Percentiles rank a stretch among this genome's conserved stretches.
Conservation (phyloP, 2,113 vertebrate species). For the Bettongia penicillata region DNA sequence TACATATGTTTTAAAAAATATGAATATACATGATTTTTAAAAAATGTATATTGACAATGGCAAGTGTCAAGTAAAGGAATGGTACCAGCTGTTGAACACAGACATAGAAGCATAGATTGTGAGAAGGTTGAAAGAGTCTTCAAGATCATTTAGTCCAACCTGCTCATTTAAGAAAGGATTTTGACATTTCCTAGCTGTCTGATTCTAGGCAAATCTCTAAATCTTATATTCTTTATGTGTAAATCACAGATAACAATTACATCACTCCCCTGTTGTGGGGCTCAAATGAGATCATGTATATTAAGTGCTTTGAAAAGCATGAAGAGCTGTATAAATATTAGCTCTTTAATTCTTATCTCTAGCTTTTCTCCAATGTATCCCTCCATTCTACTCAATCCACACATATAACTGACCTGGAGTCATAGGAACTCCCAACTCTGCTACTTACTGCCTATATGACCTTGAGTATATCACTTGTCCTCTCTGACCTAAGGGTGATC, state of each 20-base stretch:
- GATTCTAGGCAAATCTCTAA: not conserved
- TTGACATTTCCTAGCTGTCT: not conserved
- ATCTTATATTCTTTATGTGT: not conserved
- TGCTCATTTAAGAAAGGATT: not conserved
- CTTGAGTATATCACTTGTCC: not conserved
- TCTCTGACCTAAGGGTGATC: not conserved
- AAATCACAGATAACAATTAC: not conserved
- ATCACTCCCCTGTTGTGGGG: not conserved
- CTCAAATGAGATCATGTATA: not conserved
- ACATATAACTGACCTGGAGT: not conserved
- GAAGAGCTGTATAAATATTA: not conserved
- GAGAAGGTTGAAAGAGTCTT: not conserved
- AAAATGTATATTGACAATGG: conserved; percentile 40
- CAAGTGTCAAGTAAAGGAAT: not conserved
- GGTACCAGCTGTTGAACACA: too few relatives aligned
- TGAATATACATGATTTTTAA: conserved; percentile 77
- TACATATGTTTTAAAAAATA: conserved; percentile 82
- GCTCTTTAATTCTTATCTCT: not conserved
- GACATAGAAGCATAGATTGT: not conserved
- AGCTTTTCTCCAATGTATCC: not conserved
- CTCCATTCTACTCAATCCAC: not conserved
- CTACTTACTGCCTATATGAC: not conserved
- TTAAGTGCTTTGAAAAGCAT: not conserved
- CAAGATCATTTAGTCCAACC: not conserved
- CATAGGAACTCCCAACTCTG: not conserved